Evolutionary conservation across 35 echinoderm and acorn worm species (phyloP).

Genomic region (Patiria miniata): DNA sequence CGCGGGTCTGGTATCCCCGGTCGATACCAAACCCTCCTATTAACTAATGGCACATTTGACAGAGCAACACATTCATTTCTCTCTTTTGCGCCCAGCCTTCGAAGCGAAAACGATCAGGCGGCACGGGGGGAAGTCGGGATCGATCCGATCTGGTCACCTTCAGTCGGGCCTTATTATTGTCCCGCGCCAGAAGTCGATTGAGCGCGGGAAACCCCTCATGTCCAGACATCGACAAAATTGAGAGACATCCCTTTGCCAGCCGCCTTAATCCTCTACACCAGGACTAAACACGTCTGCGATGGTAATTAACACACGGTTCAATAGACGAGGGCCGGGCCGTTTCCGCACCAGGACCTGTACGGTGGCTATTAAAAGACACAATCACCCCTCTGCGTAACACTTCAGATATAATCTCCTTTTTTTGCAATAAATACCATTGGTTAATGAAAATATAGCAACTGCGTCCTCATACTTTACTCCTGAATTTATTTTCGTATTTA

Average conservation of each 20-base stretch:
- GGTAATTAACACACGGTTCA: background rate
- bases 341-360: background rate
- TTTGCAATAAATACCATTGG: too few relatives aligned
- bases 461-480: too few relatives aligned
- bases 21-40: background rate
- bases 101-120: background rate
- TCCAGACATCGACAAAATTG: slow-evolving; percentile 10
- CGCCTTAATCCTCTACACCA: background rate
- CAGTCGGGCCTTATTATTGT: background rate
- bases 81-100: background rate
- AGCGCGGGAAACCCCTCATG: background rate
- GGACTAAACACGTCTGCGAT: background rate
- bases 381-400: background rate
- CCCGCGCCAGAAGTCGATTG: background rate
- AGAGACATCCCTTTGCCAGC: background rate
- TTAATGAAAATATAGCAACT: too few relatives aligned
- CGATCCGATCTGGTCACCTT: slow-evolving; percentile 7
- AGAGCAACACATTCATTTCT: slow-evolving; percentile 7
- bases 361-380: background rate
- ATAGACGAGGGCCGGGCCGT: background rate
- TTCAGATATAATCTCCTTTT: too few relatives aligned
- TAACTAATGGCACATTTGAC: slow-evolving; percentile 17
- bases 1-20: background rate
- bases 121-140: background rate
- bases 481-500: too few relatives aligned